Base-by-base conservation (phyloP, 1,140 invertebrate genomes). In the Archivesica marissinica region DNA sequence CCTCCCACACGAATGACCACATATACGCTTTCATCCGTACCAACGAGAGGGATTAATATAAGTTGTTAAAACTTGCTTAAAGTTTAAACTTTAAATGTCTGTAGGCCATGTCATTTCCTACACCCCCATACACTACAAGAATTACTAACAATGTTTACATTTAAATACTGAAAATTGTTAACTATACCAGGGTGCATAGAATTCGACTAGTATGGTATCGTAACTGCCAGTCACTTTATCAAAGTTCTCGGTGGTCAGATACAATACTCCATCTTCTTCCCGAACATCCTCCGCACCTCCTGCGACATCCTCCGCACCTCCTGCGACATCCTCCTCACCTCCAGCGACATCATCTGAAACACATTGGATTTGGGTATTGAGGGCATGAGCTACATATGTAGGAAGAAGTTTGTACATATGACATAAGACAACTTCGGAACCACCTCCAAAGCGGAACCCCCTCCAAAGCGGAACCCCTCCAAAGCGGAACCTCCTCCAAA, bases 141-240 rank as follows among this genome's bases (percentile, higher is more conserved):
- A 47, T 47, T 9, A 20, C 44, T 47, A 20, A 11, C 20, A 11
- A 47, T 47, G 9, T 11, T 47, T 56, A 6, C 54, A 6, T 13
- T 56, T 56, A 66, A n/a, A 66, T 28, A 47, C 7, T 3, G 9
- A 15, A 38, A 41, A 41, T 20, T 52, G 15, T 9, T 17, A 30
- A 68, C 25, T 87, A 89, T 91, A 95, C 95, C 95, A 95, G 35
- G 95, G 94, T 15, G 95, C 95, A 92, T 95, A 95, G 88, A 95
- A 95, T 88, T 95, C 95, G 11, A 95, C 94, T n/a, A 95, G 89
- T 41, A 95, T 90, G 44, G 90, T 90, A 33, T 94, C 91, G 54
- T 93, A 89, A 17, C 87, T 81, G 23, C 90, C 88, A 30, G 95
- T 89, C 41, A 94, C 92, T 81, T 94, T 90, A 61, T 95, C 92